phyloP scores from a whole-genome alignment of 1,140 invertebrate genomes.

The Spodoptera litura region DNA sequence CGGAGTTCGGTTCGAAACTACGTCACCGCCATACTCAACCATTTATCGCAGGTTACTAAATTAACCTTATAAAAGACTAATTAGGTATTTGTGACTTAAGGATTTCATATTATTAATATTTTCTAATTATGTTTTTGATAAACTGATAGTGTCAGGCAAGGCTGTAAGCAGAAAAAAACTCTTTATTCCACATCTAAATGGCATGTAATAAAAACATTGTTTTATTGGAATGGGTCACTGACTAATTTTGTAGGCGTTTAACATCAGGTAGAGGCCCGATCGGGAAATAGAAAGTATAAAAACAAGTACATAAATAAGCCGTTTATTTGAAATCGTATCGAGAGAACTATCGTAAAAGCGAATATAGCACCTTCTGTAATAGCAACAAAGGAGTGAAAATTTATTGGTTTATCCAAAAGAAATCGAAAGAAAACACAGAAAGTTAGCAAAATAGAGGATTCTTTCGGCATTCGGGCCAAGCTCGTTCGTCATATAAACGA shows the following conservation, averaged over 20 bases:
- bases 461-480: neutral
- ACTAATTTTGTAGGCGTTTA: constrained; percentile 16
- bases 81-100: neutral
- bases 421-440: constrained; percentile 32
- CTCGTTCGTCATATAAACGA: constrained; percentile 27
- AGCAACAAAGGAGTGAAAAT: constrained; percentile 28
- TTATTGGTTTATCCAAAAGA: constrained; percentile 33
- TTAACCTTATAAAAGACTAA: neutral
- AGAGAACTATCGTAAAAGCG: constrained; percentile 27
- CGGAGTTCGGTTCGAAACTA: neutral
- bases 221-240: neutral
- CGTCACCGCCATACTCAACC: constrained; percentile 25
- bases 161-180: neutral
- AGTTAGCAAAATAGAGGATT: constrained; percentile 29
- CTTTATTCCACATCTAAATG: neutral
- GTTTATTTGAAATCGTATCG: constrained; percentile 36
- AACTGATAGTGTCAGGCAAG: neutral
- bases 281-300: constrained; percentile 26
- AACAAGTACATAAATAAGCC: constrained; percentile 35
- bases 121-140: neutral
- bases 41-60: constrained; percentile 25
- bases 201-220: neutral
- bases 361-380: constrained; percentile 17
- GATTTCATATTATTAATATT: neutral
- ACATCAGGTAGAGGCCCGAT: constrained; percentile 9